phyloP scores from a whole-genome alignment of 1,140 invertebrate genomes.

The Drosophila funebris region DNA sequence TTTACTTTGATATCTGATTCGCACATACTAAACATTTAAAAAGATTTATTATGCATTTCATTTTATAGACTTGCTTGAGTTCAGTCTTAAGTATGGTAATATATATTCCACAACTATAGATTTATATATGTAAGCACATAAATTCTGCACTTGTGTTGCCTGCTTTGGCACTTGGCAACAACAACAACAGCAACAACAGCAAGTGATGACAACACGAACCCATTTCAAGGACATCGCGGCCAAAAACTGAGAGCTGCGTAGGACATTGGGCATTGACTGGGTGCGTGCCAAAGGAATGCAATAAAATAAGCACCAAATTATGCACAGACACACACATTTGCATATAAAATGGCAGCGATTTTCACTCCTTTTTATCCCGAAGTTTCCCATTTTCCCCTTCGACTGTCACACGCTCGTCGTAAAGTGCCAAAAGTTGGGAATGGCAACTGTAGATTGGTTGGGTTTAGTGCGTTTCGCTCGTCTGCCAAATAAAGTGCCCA shows the following conservation, averaged over 20 bases:
- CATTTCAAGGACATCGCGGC: slow-evolving; percentile 42
- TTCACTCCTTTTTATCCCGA: slow-evolving; percentile 1
- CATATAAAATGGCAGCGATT: slow-evolving; percentile 37
- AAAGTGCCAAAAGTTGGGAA: slow-evolving; percentile 21
- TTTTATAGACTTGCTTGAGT: slow-evolving; percentile 19
- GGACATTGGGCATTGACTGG: slow-evolving; percentile 20
- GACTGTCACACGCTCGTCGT: slow-evolving; percentile 22
- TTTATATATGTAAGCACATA: slow-evolving; percentile 32
- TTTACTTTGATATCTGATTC: not conserved
- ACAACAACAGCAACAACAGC: not conserved
- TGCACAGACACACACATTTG: slow-evolving; percentile 47
- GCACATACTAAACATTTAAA: slow-evolving; percentile 6
- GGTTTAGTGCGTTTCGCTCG: slow-evolving; percentile 3
- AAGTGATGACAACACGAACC: slow-evolving; percentile 22
- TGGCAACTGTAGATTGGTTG: not conserved
- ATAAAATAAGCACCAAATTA: slow-evolving; percentile 47
- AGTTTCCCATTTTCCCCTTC: not conserved
- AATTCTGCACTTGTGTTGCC: slow-evolving; percentile 22
- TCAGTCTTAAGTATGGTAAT: slow-evolving; percentile 10
- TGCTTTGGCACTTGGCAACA: slow-evolving; percentile 12
- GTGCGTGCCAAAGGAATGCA: slow-evolving; percentile 52
- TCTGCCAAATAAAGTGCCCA: slow-evolving; percentile 25
- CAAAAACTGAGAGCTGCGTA: not conserved
- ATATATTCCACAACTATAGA: slow-evolving; percentile 13
- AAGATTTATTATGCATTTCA: slow-evolving; percentile 18